Evolutionary conservation across 2,888 invertebrate genomes (phyloP).

Genomic region (Volucella inanis): DNA sequence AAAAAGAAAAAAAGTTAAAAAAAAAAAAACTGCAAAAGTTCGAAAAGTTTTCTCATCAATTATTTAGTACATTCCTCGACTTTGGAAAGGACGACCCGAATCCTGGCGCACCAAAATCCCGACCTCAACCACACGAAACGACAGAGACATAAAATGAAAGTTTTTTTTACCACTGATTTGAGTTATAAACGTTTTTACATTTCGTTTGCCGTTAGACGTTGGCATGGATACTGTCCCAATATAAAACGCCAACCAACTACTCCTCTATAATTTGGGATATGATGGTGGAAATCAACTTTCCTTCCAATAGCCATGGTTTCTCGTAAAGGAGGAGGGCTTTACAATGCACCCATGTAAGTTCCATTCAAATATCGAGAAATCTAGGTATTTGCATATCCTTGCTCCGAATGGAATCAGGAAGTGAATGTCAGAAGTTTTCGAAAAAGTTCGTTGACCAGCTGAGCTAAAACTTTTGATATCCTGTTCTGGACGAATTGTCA

Average conservation of each 20-base stretch:
- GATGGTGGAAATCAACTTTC: slow-evolving; percentile 56
- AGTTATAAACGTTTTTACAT: slow-evolving; percentile 63
- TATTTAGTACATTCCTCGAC: slow-evolving; percentile 67
- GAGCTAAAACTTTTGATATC: slow-evolving; percentile 25
- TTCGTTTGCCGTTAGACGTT: neutral
- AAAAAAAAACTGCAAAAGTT: slow-evolving; percentile 62
- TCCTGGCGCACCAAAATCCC: neutral
- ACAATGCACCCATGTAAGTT: neutral
- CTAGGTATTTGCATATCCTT: slow-evolving; percentile 59
- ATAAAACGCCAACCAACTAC: neutral
- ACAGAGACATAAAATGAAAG: slow-evolving; percentile 32
- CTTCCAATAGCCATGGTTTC: slow-evolving; percentile 48
- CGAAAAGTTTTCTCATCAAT: slow-evolving; percentile 73
- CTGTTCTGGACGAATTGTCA: neutral
- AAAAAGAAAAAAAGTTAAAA: neutral
- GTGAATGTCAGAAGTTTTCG: slow-evolving; percentile 29
- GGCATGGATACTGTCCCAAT: neutral
- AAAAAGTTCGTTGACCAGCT: slow-evolving; percentile 56
- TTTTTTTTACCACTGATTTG: slow-evolving; percentile 70
- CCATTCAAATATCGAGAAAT: slow-evolving; percentile 7
- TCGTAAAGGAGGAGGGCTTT: slow-evolving; percentile 13
- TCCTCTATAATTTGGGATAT: neutral
- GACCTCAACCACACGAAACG: neutral
- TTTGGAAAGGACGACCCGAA: slow-evolving; percentile 2
- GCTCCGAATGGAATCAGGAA: neutral